These are phyloP conservation scores for Manis javanica DNA, from an alignment of 2,797 vertebrate genomes.

Conservation along the genomic window DNA sequence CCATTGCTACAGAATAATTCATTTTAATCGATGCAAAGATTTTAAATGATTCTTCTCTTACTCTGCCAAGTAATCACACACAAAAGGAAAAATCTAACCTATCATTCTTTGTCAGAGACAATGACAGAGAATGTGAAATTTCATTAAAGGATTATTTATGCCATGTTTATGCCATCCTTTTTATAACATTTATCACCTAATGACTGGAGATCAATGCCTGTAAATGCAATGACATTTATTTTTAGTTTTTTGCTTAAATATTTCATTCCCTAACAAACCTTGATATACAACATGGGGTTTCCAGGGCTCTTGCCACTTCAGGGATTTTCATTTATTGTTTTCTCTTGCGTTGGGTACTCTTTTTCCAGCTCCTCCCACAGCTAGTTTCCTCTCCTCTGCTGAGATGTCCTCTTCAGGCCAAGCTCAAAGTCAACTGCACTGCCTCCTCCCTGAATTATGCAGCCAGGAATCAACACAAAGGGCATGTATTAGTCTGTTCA, in stretches of 20 bases:
- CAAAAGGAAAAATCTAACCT: not conserved
- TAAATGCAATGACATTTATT: not conserved
- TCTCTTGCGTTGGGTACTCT: not conserved
- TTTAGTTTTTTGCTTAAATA: not conserved
- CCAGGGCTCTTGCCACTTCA: not conserved
- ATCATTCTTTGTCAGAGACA: not conserved
- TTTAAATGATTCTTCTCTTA: conserved; percentile 33
- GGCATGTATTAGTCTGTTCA: no score
- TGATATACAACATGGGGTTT: not conserved
- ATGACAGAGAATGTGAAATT: not conserved
- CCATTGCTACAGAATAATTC: conserved; percentile 49
- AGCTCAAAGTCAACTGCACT: not conserved
- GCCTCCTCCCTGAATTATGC: not conserved
- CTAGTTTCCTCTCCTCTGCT: not conserved
- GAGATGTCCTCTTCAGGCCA: not conserved
- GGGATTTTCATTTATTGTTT: not conserved
- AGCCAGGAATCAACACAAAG: not conserved
- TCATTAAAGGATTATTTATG: conserved; percentile 34
- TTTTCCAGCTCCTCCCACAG: not conserved
- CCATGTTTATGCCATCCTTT: not conserved
- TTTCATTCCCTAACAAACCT: conserved; percentile 10
- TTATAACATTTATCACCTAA: not conserved
- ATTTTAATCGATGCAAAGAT: conserved; percentile 55
- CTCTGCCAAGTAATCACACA: conserved; percentile 59
- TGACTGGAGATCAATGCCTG: not conserved